Percentiles rank a stretch among this genome's conserved stretches.
Conservation (phyloP, 2,888 invertebrate genomes). For the Odontocolon sp. region DNA sequence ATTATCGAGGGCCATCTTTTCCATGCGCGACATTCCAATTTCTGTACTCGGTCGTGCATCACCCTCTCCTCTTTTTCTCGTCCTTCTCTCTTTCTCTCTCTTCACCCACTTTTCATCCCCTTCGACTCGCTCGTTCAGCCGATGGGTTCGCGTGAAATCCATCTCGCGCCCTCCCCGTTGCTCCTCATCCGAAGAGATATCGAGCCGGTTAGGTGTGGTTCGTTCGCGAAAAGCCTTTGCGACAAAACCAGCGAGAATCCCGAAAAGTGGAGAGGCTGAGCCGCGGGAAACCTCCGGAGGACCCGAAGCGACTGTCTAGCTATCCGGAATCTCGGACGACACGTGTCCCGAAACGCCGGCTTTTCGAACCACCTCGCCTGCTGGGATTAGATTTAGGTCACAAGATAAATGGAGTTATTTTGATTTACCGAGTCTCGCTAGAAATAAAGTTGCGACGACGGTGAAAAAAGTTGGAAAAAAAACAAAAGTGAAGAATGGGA, state of each 20-base stretch:
- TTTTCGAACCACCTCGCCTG: background rate
- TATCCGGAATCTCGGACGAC: slow-evolving; percentile 19
- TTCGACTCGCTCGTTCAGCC: slow-evolving; percentile 3
- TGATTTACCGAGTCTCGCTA: slow-evolving; percentile 36
- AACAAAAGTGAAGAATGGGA: background rate
- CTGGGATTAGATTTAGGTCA: slow-evolving; percentile 47
- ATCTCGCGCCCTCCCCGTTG: slow-evolving; percentile 23
- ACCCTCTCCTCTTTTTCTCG: background rate
- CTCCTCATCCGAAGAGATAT: slow-evolving; percentile 46
- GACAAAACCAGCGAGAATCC: too few species aligned
- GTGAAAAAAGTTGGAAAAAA: background rate
- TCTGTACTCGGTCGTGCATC: slow-evolving; percentile 57
- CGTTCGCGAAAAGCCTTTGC: slow-evolving; percentile 24
- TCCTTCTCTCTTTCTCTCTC: background rate
- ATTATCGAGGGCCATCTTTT: slow-evolving; percentile 55
- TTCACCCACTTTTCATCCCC: too few species aligned
- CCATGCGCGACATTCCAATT: slow-evolving; percentile 56
- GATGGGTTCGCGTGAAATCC: slow-evolving; percentile 37
- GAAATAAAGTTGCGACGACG: slow-evolving; percentile 33
- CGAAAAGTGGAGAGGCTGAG: too few species aligned
- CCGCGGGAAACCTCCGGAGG: too few species aligned
- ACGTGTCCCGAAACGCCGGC: slow-evolving; percentile 21
- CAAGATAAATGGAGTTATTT: slow-evolving; percentile 46
- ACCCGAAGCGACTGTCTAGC: background rate
- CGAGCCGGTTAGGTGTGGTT: slow-evolving; percentile 27